Evolutionary conservation across 2,888 invertebrate genomes (phyloP).

Genomic region (Ornithoptera alexandrae): DNA sequence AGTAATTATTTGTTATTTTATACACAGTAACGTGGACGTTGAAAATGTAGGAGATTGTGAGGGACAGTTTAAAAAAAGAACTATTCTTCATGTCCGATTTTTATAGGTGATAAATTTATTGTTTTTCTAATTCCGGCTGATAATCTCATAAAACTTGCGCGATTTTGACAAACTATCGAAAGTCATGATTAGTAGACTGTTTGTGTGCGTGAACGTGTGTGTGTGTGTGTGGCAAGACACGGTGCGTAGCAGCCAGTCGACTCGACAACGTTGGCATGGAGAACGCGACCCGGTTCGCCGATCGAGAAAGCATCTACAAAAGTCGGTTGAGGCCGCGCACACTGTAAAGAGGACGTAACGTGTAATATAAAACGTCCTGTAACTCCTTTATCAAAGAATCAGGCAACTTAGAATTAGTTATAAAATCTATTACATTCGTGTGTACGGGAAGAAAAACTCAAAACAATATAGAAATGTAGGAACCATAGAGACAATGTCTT

Average conservation of each 20-base stretch:
- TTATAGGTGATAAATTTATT: too few relatives aligned
- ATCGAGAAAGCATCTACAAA: slow-evolving; percentile 79
- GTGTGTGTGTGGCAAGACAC: slow-evolving; percentile 42
- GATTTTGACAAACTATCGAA: not conserved
- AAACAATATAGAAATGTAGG: not conserved
- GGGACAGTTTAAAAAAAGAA: too few relatives aligned
- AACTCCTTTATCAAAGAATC: slow-evolving; percentile 23
- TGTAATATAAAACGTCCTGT: slow-evolving; percentile 27
- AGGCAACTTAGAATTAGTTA: not conserved
- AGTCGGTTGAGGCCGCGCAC: slow-evolving; percentile 77
- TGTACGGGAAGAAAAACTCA: not conserved
- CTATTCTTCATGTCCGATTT: too few relatives aligned
- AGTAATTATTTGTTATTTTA: too few relatives aligned
- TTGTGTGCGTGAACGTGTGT: slow-evolving; percentile 39
- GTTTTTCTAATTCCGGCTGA: too few relatives aligned
- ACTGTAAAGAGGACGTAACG: slow-evolving; percentile 61
- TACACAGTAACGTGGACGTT: too few relatives aligned
- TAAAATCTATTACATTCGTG: slow-evolving; percentile 1
- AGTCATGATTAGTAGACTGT: slow-evolving; percentile 12
- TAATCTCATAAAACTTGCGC: too few relatives aligned
- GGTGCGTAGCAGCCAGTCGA: slow-evolving; percentile 36
- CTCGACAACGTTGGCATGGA: slow-evolving; percentile 64
- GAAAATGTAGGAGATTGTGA: too few relatives aligned
- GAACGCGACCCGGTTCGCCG: slow-evolving; percentile 78
- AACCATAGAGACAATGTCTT: not conserved